These are phyloP conservation scores for Scolopax mira DNA, from an alignment of 2,113 vertebrate species.

Conservation along the genomic window DNA sequence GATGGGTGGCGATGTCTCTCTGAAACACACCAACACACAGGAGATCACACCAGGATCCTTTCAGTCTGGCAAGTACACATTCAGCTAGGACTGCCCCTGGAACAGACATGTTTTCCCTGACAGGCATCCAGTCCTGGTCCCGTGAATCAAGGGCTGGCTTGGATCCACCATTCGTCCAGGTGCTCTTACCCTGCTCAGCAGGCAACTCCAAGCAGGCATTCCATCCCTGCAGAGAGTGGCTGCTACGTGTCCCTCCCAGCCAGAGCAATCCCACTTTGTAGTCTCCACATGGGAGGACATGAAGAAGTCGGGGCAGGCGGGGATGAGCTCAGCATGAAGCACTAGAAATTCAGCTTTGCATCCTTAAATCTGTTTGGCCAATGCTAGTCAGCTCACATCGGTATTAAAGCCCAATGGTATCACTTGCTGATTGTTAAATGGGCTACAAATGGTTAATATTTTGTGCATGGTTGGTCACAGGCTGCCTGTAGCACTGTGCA, in stretches of 20 bases:
- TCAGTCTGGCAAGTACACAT: not conserved
- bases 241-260: not conserved
- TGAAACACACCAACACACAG: not conserved
- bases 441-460: not conserved
- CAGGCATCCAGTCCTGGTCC: not conserved
- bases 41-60: not conserved
- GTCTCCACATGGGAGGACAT: not conserved
- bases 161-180: fast-evolving
- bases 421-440: not conserved
- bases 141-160: fast-evolving
- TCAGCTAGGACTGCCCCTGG: not conserved
- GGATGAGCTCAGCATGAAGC: not conserved
- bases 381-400: not conserved
- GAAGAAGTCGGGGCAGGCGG: not conserved
- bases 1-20: not conserved
- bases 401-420: not conserved
- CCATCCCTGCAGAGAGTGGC: not conserved
- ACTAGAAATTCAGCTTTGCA: not conserved
- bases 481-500: not conserved
- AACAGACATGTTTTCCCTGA: not conserved
- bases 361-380: not conserved
- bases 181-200: not conserved
- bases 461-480: not conserved
- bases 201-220: not conserved
- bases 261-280: not conserved